A percentile compares a stretch with the other conserved stretches of the same genome.
Conservation (phyloP, 2,888 invertebrate species). For the Apeira syringaria region DNA sequence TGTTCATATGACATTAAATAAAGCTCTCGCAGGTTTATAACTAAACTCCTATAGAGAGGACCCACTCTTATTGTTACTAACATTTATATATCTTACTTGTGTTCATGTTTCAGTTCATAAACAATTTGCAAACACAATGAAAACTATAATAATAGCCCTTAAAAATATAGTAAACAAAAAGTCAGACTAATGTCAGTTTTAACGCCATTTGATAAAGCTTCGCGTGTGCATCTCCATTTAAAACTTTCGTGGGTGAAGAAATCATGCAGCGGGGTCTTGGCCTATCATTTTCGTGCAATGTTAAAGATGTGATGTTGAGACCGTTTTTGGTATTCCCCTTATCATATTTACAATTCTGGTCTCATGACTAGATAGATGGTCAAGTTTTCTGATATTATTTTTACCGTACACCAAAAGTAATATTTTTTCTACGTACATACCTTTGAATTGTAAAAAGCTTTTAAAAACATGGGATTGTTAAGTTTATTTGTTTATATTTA, state of each 20-base stretch:
- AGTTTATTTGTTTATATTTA: neutral
- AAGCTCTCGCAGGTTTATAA: too few relatives aligned
- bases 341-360: conserved; percentile 53
- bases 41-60: too few relatives aligned
- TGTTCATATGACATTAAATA: too few relatives aligned
- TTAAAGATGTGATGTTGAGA: conserved; percentile 37
- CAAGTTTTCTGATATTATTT: conserved; percentile 23
- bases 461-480: neutral
- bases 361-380: conserved; percentile 65
- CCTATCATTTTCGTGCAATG: conserved; percentile 60
- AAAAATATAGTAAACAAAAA: too few relatives aligned
- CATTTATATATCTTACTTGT: too few relatives aligned
- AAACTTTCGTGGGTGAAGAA: neutral
- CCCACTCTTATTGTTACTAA: too few relatives aligned
- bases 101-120: too few relatives aligned
- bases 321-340: conserved; percentile 31
- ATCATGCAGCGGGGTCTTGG: neutral
- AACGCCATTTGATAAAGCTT: too few relatives aligned
- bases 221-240: too few relatives aligned
- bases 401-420: conserved; percentile 39
- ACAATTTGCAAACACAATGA: too few relatives aligned
- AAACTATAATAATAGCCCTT: too few relatives aligned
- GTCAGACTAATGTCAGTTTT: too few relatives aligned
- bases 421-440: neutral
- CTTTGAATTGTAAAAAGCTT: neutral